phyloP scores from a whole-genome alignment of 1,140 invertebrate genomes.

The Aphis gossypii region DNA sequence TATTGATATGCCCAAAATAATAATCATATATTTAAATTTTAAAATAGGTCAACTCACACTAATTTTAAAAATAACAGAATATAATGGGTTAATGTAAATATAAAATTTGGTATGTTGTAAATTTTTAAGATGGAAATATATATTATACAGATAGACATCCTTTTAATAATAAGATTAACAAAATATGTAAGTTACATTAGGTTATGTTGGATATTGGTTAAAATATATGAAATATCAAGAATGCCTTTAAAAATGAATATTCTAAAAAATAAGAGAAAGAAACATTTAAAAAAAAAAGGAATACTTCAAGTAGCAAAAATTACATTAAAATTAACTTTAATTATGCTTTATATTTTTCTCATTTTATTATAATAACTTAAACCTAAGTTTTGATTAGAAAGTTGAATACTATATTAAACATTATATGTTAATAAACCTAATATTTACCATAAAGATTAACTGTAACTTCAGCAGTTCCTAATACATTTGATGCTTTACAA shows the following conservation, averaged over 20 bases:
- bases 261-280: not conserved
- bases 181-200: too few species aligned
- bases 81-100: not conserved
- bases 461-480: constrained; percentile 78
- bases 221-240: too few species aligned
- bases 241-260: not conserved
- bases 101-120: not conserved
- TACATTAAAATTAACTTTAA: not conserved
- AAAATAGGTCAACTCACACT: not conserved
- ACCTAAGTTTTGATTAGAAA: not conserved
- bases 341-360: not conserved
- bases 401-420: not conserved
- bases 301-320: not conserved
- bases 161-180: too few species aligned
- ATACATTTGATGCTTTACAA: constrained; percentile 86
- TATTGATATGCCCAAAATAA: not conserved
- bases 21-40: not conserved
- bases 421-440: not conserved
- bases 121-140: not conserved
- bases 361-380: not conserved
- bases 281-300: not conserved
- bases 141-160: too few species aligned
- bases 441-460: constrained; percentile 85
- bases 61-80: not conserved
- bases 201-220: too few species aligned